Conservation (phyloP, 2,888 invertebrate species). For the Aethes cnicana region DNA sequence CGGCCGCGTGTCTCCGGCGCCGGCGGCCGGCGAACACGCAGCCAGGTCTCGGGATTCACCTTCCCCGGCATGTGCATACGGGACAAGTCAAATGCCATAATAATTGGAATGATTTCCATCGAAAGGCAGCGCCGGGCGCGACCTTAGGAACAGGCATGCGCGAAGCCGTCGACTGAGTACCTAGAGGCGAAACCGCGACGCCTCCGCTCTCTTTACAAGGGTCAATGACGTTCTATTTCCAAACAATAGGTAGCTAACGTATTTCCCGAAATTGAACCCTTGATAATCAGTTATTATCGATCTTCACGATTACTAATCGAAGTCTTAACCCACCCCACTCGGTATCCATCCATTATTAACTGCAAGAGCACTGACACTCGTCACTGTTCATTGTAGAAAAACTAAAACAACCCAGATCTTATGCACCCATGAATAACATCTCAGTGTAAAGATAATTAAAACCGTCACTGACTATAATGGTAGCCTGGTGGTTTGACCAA, state of each 20-base stretch:
- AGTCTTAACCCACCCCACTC: no score
- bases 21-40: conserved; percentile 32
- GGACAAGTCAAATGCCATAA: conserved; percentile 53
- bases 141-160: conserved; percentile 78
- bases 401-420: no score
- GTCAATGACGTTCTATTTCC: conserved; percentile 66
- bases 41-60: conserved; percentile 29
- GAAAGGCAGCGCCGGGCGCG: conserved; percentile 61
- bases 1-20: conserved; percentile 74
- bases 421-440: no score
- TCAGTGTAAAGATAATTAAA: background rate
- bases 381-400: no score
- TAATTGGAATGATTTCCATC: conserved; percentile 72
- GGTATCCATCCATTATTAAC: no score
- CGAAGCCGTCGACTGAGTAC: conserved; percentile 62
- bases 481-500: conserved; percentile 10
- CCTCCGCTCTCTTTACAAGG: conserved; percentile 62
- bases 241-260: conserved; percentile 54
- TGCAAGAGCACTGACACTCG: no score
- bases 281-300: no score
- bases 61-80: conserved; percentile 28
- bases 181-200: conserved; percentile 65
- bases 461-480: conserved; percentile 3
- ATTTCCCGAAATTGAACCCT: conserved; percentile 29
- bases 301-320: no score